phyloP scores from a whole-genome alignment of 1,140 invertebrate species.

The Saccostrea echinata region DNA sequence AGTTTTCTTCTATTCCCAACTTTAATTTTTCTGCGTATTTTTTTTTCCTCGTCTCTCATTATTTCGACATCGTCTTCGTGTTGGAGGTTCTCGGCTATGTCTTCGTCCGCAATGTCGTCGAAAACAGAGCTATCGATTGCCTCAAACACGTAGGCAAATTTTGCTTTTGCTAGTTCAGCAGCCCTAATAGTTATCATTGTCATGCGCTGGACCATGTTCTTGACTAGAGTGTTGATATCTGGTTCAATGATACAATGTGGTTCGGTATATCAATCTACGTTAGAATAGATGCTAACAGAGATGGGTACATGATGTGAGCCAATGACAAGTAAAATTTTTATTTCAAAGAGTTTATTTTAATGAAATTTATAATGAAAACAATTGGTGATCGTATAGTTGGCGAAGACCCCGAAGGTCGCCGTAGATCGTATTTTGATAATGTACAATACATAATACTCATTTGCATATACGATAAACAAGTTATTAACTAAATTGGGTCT shows the following conservation, averaged over 20 bases:
- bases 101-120: not conserved
- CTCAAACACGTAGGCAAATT: not conserved
- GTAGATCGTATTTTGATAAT: too few species aligned
- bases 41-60: not conserved
- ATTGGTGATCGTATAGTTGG: too few species aligned
- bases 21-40: not conserved
- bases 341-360: too few species aligned
- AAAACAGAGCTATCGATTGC: not conserved
- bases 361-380: too few species aligned
- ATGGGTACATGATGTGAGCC: conserved; percentile 36
- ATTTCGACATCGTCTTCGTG: not conserved
- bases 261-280: not conserved
- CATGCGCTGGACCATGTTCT: conserved; percentile 21
- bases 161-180: too few species aligned
- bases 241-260: conserved; percentile 45
- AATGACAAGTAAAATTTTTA: too few species aligned
- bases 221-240: not conserved
- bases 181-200: not conserved
- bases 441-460: too few species aligned
- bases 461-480: too few species aligned
- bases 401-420: too few species aligned
- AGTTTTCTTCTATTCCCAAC: conserved; percentile 22
- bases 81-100: not conserved
- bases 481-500: too few species aligned
- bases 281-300: conserved; percentile 49